Percentiles rank a stretch among this genome's conserved stretches.
phyloP scores from a whole-genome alignment of 2,797 vertebrate species.

The Podargus strigoides region DNA sequence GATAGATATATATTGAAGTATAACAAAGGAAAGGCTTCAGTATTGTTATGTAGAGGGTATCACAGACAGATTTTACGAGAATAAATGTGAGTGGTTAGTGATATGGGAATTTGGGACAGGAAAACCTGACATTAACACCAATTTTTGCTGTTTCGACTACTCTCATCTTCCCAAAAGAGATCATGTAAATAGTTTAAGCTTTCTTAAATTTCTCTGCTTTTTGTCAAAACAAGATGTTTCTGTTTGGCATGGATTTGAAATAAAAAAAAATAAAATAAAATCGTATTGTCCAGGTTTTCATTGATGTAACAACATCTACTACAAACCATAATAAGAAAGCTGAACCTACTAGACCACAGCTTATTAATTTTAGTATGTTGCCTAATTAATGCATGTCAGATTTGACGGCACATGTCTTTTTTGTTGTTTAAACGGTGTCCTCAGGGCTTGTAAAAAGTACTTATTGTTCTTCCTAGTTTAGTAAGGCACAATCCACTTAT shows the following conservation, averaged over 20 bases:
- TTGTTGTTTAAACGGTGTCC: not conserved
- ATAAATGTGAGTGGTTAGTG: not conserved
- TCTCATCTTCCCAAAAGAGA: not conserved
- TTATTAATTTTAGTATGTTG: not conserved
- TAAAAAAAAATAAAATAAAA: no score
- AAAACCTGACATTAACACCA: not conserved
- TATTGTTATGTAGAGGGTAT: not conserved
- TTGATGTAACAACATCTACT: not conserved
- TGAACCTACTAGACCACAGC: not conserved
- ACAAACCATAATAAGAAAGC: not conserved
- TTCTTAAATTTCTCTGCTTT: not conserved
- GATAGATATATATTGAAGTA: not conserved
- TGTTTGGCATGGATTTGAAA: not conserved
- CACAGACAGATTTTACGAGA: not conserved
- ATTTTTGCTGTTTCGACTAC: not conserved
- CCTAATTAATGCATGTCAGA: not conserved
- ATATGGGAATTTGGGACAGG: not conserved
- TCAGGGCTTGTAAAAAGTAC: not conserved
- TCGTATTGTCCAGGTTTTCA: not conserved
- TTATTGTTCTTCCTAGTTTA: not conserved
- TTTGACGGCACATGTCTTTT: not conserved
- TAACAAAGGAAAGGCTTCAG: not conserved
- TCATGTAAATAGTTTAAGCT: not conserved
- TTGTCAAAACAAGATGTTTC: not conserved
- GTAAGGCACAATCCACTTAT: not conserved